Conservation (phyloP, 2,113 vertebrate species). For the Capra hircus region DNA sequence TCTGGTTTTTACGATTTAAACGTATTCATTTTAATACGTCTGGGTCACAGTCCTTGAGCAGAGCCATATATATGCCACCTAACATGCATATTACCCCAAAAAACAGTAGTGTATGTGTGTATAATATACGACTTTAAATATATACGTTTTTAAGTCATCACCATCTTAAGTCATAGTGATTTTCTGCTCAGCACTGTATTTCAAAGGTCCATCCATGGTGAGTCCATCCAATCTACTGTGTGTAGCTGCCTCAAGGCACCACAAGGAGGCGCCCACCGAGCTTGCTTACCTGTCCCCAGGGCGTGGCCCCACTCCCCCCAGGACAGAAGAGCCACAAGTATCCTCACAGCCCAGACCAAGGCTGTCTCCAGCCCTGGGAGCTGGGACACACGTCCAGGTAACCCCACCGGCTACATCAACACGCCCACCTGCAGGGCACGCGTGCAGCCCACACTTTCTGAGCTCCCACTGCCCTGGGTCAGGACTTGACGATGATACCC, state of each 20-base stretch:
- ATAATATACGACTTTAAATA: accelerated
- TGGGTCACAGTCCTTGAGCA: background rate
- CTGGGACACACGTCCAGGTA: accelerated
- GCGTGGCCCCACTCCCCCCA: accelerated
- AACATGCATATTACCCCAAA: background rate
- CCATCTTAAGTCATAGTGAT: background rate
- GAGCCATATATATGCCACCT: background rate
- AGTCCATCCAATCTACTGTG: background rate
- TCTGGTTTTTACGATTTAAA: background rate
- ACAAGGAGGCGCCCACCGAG: accelerated
- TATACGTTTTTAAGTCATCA: accelerated
- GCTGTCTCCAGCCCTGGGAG: accelerated
- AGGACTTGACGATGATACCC: accelerated
- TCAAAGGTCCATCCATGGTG: accelerated
- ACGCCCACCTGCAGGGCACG: accelerated
- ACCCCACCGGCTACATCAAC: background rate
- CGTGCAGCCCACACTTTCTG: accelerated
- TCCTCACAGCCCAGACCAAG: too few relatives aligned
- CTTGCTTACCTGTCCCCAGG: accelerated
- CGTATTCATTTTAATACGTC: background rate
- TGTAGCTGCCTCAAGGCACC: background rate
- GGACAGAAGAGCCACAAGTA: too few relatives aligned
- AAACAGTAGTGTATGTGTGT: background rate
- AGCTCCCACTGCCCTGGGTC: background rate
- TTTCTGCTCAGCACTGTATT: background rate